Percentiles rank a stretch among this genome's conserved stretches.
Evolutionary conservation across 2,797 vertebrate species (phyloP).

Genomic region (Saxicola maurus): DNA sequence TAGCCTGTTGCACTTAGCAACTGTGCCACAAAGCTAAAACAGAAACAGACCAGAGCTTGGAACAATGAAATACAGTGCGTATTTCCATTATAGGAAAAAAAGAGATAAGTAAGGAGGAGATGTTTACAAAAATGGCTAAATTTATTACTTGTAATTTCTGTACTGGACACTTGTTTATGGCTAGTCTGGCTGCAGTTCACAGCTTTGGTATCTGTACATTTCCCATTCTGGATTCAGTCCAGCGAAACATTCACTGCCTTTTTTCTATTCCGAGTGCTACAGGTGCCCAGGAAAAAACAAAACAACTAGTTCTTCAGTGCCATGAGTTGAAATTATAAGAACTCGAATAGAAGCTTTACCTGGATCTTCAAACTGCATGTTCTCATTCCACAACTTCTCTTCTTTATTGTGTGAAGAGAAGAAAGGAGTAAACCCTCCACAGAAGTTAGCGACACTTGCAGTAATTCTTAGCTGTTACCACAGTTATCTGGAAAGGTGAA

Average conservation of each 20-base stretch:
- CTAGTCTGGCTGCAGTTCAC: slow-evolving; percentile 30
- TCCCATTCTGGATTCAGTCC: slow-evolving; percentile 23
- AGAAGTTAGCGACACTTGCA: background rate
- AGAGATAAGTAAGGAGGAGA: slow-evolving; percentile 22
- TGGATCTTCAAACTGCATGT: background rate
- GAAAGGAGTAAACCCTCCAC: background rate
- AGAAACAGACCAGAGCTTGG: slow-evolving; percentile 47
- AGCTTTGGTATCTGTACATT: slow-evolving; percentile 5
- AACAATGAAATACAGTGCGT: slow-evolving; percentile 20
- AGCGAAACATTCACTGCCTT: slow-evolving; percentile 41
- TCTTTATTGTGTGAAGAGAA: background rate
- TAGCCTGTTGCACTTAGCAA: slow-evolving; percentile 57
- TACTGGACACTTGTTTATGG: slow-evolving; percentile 41
- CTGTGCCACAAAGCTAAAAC: slow-evolving; percentile 59
- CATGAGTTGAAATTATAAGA: slow-evolving; percentile 38
- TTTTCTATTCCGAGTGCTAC: slow-evolving; percentile 20
- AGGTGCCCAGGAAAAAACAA: slow-evolving; percentile 12
- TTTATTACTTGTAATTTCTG: slow-evolving; percentile 43
- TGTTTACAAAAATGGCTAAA: slow-evolving; percentile 54
- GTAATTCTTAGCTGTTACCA: slow-evolving; percentile 1
- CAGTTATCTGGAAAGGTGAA: background rate
- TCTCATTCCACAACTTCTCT: background rate
- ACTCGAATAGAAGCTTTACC: background rate
- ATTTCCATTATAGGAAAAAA: slow-evolving; percentile 56
- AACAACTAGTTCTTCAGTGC: slow-evolving; percentile 35